phyloP scores from a whole-genome alignment of 2,113 vertebrate species.

The Neodon shergylaensis region DNA sequence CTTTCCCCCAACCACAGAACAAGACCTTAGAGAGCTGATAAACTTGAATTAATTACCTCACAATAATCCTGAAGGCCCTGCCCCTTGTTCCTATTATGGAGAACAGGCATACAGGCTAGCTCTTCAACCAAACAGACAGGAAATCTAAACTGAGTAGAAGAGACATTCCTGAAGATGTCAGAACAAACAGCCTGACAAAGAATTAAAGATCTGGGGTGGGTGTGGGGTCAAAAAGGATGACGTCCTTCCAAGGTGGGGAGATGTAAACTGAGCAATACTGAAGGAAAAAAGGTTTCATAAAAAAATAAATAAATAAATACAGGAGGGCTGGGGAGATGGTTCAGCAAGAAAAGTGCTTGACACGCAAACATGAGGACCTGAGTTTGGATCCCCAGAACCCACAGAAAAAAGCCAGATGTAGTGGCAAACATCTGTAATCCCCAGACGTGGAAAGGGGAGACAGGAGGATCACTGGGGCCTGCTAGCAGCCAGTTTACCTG shows the following conservation, averaged over 20 bases:
- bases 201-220: not conserved
- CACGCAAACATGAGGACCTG: not conserved
- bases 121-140: not conserved
- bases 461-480: not conserved
- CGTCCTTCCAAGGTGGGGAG: not conserved
- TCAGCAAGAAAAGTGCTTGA: not conserved
- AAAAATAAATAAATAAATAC: not conserved
- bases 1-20: not conserved
- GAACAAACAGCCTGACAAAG: not conserved
- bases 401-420: not conserved
- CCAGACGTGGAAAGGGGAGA: not conserved
- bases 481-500: not conserved
- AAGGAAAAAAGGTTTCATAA: not conserved
- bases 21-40: not conserved
- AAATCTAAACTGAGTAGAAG: not conserved
- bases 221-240: not conserved
- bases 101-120: not conserved
- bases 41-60: not conserved
- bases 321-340: not conserved
- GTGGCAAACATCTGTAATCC: not conserved
- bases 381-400: not conserved
- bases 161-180: slow-evolving; percentile 30
- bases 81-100: not conserved
- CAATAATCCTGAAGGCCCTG: not conserved
- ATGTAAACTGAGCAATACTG: not conserved